These are phyloP conservation scores for Drosophila yakuba DNA, from an alignment of 1,140 invertebrate species.

Conservation along the genomic window DNA sequence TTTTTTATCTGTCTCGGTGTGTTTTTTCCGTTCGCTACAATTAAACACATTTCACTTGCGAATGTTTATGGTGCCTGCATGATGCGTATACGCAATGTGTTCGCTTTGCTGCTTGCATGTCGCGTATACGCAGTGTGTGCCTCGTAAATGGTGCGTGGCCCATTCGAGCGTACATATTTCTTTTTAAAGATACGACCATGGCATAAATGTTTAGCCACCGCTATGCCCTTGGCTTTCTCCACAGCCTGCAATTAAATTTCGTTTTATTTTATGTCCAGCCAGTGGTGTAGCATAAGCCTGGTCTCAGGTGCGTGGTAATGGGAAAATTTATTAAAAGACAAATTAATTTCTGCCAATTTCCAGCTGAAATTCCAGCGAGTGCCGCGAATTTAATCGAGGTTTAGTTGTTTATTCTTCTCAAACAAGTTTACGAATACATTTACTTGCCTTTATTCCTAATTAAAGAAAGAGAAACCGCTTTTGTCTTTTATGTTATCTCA, in stretches of 20 bases:
- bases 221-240: not conserved
- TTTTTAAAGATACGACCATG: constrained; percentile 63
- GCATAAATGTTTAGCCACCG: constrained; percentile 49
- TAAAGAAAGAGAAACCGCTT: not conserved
- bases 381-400: not conserved
- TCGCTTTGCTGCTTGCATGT: constrained; percentile 33
- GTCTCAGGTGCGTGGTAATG: constrained; percentile 58
- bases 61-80: constrained; percentile 72
- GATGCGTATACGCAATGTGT: constrained; percentile 77
- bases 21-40: constrained; percentile 41
- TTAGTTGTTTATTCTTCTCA: no score
- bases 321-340: constrained; percentile 64
- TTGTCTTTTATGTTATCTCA: not conserved
- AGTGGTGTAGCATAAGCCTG: constrained; percentile 3
- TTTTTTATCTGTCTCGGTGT: constrained; percentile 9
- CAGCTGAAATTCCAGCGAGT: not conserved
- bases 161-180: constrained; percentile 39
- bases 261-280: constrained; percentile 60
- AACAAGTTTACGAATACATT: not conserved
- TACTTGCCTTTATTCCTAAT: not conserved
- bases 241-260: constrained; percentile 66
- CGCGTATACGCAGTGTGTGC: constrained; percentile 37
- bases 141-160: constrained; percentile 59
- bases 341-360: constrained; percentile 30
- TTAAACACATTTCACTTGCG: constrained; percentile 74